These are phyloP conservation scores for Poeciliopsis infans DNA, from an alignment of 2,797 vertebrate genomes.

Conservation along the genomic window DNA sequence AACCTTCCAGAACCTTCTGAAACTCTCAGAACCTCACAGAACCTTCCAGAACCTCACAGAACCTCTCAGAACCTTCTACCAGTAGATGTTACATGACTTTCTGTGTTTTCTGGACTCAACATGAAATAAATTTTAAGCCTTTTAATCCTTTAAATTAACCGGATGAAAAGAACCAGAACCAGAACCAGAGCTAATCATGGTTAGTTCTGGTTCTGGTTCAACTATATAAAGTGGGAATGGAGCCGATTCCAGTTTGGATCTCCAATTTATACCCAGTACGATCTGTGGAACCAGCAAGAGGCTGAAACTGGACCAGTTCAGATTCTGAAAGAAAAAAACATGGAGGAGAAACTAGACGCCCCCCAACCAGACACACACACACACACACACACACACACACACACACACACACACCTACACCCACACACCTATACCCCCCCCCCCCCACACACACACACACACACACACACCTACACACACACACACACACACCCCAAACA, in stretches of 20 bases:
- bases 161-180: neutral
- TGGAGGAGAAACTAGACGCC: conserved; percentile 32
- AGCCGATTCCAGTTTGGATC: neutral
- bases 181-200: neutral
- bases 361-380: conserved; percentile 30
- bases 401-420: conserved; percentile 21
- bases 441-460: conserved; percentile 29
- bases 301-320: conserved; percentile 15
- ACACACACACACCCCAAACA: conserved; percentile 14
- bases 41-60: no score
- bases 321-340: conserved; percentile 15
- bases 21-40: no score
- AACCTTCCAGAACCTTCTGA: no score
- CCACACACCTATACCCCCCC: conserved; percentile 28
- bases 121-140: no score
- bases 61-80: no score
- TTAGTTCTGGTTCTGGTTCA: neutral
- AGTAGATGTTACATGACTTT: no score
- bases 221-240: neutral
- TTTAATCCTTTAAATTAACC: no score
- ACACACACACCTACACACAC: conserved; percentile 20
- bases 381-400: conserved; percentile 22
- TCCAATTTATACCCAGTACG: neutral
- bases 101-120: no score
- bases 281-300: neutral